Evolutionary conservation across 2,797 vertebrate species (phyloP), one percentile per base, ranked within the genome.

Genomic region (Arctocebus calabarensis): DNA sequence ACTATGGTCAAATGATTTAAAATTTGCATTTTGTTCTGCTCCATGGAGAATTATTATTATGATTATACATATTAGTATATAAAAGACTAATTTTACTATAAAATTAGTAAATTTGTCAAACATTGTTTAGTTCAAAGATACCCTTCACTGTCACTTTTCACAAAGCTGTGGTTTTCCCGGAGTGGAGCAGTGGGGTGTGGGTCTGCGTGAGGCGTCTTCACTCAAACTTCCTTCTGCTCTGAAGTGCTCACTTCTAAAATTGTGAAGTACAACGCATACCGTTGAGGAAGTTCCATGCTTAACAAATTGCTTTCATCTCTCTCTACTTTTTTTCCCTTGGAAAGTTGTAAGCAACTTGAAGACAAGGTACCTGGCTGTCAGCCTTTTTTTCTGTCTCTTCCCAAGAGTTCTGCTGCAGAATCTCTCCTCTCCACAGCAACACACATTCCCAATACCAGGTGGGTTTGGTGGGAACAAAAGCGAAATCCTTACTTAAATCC

Each of bases 211-310:
- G 16, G 48, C 16, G 48, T 52, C 57, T 62, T 27, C 19, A 29
- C 73, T 52, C 20, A 40, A 57, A 40, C 61, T 70, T 70, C 62
- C 68, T 93, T 83, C 77, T 94, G 17, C 40, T 84, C 40, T 43
- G 43, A 86, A 61, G 37, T 34, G 12, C 8, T 70, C 25, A 40
- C 13, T 62, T 83, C 37, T 73, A 77, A 90, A 62, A 66, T 45
- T 25, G 17, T 13, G 11, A 20, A 40, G 34, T 20, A 16, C 12
- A 70, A 22, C 59, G 75, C 5, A 11, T 27, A 12, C 6, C 19
- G 37, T 25, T 34, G 34, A 45, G 12, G 22, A 34, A 43, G 14
- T 32, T 88, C 62, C 13, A 5, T 48, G 6, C 87, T 5, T 34
- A 23, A 74, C 19, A 73, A 64, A 84, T 57, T 43, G 32, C 81